Conservation (phyloP, 2,113 vertebrate genomes). For the Addax nasomaculatus region DNA sequence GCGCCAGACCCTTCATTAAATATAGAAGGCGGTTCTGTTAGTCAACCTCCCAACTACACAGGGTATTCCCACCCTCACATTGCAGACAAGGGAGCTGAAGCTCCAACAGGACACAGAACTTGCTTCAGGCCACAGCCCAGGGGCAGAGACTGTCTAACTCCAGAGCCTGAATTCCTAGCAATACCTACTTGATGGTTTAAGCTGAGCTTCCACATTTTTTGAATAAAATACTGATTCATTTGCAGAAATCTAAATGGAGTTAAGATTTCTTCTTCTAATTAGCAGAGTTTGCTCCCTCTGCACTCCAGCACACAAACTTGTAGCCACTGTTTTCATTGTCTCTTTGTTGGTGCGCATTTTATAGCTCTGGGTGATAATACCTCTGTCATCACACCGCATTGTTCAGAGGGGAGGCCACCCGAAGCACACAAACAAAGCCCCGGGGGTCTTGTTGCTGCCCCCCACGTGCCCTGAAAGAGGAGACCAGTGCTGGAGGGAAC, state of each 20-base stretch:
- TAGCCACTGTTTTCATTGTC: not conserved
- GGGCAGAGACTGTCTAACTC: not conserved
- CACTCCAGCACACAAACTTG: not conserved
- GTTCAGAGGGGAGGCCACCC: not conserved
- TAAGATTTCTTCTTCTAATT: not conserved
- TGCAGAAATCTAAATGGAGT: not conserved
- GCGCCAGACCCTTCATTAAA: not conserved
- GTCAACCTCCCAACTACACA: rapidly evolving
- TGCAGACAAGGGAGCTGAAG: rapidly evolving
- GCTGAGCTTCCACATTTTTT: not conserved
- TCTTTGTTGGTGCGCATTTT: slow-evolving; percentile 41
- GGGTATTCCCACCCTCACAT: rapidly evolving
- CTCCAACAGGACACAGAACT: not conserved
- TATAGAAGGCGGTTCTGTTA: not conserved
- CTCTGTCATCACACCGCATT: not conserved
- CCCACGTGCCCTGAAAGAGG: not conserved
- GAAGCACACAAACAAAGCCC: not conserved
- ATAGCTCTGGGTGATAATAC: slow-evolving; percentile 36
- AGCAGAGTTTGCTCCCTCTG: not conserved
- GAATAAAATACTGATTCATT: not conserved
- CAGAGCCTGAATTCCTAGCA: rapidly evolving
- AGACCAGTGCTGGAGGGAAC: not conserved
- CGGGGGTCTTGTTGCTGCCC: not conserved
- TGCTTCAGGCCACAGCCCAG: too few relatives aligned
- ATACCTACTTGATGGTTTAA: rapidly evolving